phyloP scores from a whole-genome alignment of 2,888 invertebrate species.

The Dromius quadrimaculatus region DNA sequence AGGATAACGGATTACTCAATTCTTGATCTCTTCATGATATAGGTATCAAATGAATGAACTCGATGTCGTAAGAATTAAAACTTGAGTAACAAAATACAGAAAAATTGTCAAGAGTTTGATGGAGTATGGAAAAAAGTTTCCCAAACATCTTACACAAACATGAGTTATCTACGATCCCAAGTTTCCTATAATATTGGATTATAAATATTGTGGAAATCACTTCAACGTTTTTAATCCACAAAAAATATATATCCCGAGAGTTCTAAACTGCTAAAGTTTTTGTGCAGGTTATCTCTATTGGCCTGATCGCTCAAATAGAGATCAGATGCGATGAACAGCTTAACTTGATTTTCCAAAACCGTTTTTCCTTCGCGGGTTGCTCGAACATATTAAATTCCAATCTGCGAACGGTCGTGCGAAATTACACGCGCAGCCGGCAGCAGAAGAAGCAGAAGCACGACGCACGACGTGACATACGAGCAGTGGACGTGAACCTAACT shows the following conservation, averaged over 20 bases:
- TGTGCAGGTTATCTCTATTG: not conserved
- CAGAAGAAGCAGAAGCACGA: slow-evolving; percentile 5
- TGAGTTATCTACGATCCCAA: no score
- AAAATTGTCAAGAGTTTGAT: no score
- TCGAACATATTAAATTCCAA: slow-evolving; percentile 46
- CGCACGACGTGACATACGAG: slow-evolving; percentile 1
- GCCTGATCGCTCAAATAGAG: slow-evolving; percentile 12
- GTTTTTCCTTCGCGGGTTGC: slow-evolving; percentile 29
- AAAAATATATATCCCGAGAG: not conserved
- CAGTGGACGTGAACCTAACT: slow-evolving; percentile 7
- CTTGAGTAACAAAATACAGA: no score
- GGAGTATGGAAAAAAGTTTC: no score
- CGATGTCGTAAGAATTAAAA: no score
- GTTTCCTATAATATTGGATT: not conserved
- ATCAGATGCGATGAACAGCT: slow-evolving; percentile 8
- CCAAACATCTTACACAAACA: no score
- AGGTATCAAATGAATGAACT: no score
- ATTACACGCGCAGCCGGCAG: slow-evolving; percentile 21
- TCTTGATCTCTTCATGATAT: no score
- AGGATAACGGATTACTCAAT: no score
- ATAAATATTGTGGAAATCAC: not conserved
- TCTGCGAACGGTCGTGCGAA: slow-evolving; percentile 32
- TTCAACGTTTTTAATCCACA: not conserved
- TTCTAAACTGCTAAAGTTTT: not conserved
- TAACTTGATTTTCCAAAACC: slow-evolving; percentile 22